These are phyloP conservation scores for Pitangus sulphuratus DNA, from an alignment of 2,797 vertebrate genomes.

Conservation along the genomic window DNA sequence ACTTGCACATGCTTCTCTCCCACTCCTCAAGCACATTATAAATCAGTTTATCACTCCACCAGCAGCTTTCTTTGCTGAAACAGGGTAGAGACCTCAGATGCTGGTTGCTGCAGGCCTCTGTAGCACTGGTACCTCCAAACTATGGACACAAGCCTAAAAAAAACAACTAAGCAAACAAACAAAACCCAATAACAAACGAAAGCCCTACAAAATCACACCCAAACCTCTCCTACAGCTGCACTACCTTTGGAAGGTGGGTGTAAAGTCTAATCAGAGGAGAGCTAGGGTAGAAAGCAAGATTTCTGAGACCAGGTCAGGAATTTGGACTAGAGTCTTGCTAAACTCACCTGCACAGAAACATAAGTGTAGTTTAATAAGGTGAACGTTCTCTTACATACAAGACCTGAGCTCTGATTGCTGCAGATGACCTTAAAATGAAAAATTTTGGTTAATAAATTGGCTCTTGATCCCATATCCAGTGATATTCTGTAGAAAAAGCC, in stretches of 20 bases:
- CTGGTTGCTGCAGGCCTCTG: not conserved
- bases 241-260: accelerated
- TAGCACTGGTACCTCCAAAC: not conserved
- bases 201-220: not conserved
- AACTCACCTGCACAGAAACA: not conserved
- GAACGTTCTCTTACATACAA: not conserved
- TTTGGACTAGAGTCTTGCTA: not conserved
- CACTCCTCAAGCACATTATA: not conserved
- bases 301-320: not conserved
- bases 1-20: not conserved
- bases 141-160: not conserved
- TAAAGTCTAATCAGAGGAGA: not conserved
- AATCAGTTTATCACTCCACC: not conserved
- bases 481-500: not conserved
- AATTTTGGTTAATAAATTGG: not conserved
- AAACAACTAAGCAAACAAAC: too few species aligned
- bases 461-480: not conserved
- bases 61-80: not conserved
- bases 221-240: not conserved
- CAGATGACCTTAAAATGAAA: not conserved
- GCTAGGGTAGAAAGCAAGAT: not conserved
- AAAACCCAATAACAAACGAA: accelerated
- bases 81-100: not conserved
- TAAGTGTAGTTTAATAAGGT: not conserved
- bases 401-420: not conserved